These are phyloP conservation scores for Glomeris marginata DNA, from an alignment of 2,888 invertebrate species.

Conservation along the genomic window DNA sequence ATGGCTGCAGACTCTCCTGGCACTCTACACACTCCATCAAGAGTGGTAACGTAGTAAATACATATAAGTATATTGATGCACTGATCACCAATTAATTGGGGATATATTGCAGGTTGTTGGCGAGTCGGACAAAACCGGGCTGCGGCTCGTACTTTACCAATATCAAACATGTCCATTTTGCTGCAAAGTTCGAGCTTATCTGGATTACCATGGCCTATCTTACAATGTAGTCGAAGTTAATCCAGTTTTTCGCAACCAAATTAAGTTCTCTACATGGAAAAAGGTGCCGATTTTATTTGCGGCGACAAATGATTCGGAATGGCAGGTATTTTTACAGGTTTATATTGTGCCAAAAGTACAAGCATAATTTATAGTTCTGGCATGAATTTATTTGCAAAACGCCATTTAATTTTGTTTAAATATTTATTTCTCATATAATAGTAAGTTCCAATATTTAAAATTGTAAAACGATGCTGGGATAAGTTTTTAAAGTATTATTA, in stretches of 20 bases:
- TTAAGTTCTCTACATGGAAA: constrained; percentile 83
- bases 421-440: too few species aligned
- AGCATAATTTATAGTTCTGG: too few species aligned
- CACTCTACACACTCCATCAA: too few species aligned
- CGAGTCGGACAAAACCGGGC: constrained; percentile 42
- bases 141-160: constrained; percentile 80
- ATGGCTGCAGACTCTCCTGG: too few species aligned
- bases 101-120: neutral
- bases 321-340: constrained; percentile 22
- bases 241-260: constrained; percentile 76
- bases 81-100: too few species aligned
- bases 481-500: constrained; percentile 16
- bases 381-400: too few species aligned
- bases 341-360: neutral
- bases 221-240: constrained; percentile 96
- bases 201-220: constrained; percentile 83
- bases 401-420: too few species aligned
- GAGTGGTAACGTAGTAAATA: too few species aligned
- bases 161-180: constrained; percentile 97
- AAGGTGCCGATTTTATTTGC: constrained; percentile 87
- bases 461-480: too few species aligned
- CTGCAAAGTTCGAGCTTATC: constrained; percentile 71
- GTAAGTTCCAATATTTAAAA: too few species aligned
- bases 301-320: constrained; percentile 39
- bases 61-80: too few species aligned